A percentile compares a stretch with the other conserved stretches of the same genome.
Evolutionary conservation across 1,140 invertebrate species (phyloP).

Genomic region (Neodiprion fabricii): DNA sequence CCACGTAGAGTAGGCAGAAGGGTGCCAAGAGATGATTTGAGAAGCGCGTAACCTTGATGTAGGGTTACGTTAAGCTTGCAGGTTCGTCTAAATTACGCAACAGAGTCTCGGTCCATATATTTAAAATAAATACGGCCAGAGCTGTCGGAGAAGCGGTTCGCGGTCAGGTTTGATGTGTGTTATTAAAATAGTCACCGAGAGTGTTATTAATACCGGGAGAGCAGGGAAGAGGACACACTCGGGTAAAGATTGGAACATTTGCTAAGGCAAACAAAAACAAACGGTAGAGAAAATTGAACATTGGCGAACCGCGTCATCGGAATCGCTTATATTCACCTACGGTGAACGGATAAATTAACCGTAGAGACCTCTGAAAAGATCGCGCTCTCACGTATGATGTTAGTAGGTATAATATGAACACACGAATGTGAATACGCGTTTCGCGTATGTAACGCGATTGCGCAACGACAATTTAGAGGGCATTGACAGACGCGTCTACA

Average conservation of each 20-base stretch:
- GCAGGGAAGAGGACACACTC: neutral
- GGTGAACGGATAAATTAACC: no score
- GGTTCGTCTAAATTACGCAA: neutral
- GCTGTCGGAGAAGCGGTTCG: neutral
- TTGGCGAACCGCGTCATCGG: no score
- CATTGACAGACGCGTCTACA: neutral
- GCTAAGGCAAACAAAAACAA: no score
- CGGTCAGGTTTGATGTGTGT: neutral
- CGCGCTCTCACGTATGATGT: no score
- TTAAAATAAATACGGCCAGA: neutral
- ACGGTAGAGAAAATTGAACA: no score
- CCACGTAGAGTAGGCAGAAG: neutral
- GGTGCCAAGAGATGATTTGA: neutral
- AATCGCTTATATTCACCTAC: no score
- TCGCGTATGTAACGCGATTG: neutral
- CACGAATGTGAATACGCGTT: no score
- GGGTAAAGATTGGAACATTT: no score
- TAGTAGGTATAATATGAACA: no score
- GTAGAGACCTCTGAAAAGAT: no score
- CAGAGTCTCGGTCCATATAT: neutral
- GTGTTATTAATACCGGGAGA: conserved; percentile 1
- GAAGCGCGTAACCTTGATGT: no score
- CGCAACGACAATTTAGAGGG: conserved; percentile 1
- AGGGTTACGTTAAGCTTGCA: no score
- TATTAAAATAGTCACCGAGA: neutral